Base-by-base conservation (phyloP, 2,113 vertebrate genomes). In the Nycticebus coucang region DNA sequence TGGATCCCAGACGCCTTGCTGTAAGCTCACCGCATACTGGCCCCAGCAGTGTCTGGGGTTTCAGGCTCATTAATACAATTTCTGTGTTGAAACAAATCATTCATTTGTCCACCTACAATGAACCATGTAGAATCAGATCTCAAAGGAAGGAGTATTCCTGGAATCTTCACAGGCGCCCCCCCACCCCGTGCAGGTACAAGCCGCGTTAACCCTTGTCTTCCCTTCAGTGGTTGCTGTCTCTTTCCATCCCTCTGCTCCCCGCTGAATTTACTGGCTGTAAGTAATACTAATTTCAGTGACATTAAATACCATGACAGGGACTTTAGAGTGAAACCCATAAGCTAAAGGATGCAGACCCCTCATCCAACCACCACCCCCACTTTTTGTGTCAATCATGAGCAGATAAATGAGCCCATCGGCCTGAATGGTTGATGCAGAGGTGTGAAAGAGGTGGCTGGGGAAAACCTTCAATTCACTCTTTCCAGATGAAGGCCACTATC, bases 401-500 rank as follows among this genome's bases (percentile, higher is more conserved):
- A 33, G 19, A 18, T 45, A 30, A 21, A 26, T 30, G 6, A 69
- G 1, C 5, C 41, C 21, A 9, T 24, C 28, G 22, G 21, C 33
- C 64, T 57, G 22, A 71, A 53, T 0, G 7, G 30, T 35, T 5
- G 14, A 64, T 15, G 13, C 26, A 41, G 15, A 6, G 11, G 19
- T 9, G 41, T 3, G 33, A 28, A 53, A 57, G 35, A 85, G 1
- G 12, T 85, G 11, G 28, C 0, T 4, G 14, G 28, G 0, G 10
- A 60, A 24, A 55, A 84, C 57, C 12, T 30, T 59, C 28, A 41
- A 19, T 7, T 24, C 7, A 22, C 4, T 7, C 71, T 91, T 75
- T 62, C 26, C 35, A 83, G 60, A 14, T n/a, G 33, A 78, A 89
- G 26, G 53, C 21, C 24, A 33, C 17, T 85, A 72, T 97, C 83